Conservation (phyloP, 2,797 vertebrate genomes). For the Tenualosa ilisha region DNA sequence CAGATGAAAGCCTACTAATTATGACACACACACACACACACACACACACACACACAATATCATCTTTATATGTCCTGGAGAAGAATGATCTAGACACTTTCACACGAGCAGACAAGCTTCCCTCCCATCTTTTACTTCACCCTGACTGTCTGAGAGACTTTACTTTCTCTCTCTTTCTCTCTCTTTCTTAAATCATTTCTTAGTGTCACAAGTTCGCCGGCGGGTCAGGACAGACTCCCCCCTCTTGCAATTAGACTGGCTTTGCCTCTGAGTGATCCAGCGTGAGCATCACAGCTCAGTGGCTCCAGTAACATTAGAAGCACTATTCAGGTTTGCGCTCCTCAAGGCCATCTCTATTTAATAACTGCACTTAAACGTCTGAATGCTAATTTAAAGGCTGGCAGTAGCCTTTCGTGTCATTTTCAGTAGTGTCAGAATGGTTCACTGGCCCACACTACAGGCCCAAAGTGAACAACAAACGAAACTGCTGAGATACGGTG, state of each 20-base stretch:
- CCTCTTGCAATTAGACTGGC: background rate
- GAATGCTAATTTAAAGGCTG: background rate
- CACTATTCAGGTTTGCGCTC: background rate
- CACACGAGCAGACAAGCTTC: background rate
- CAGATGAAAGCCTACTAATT: too few relatives aligned
- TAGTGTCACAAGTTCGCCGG: background rate
- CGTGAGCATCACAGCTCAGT: background rate
- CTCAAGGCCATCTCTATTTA: background rate
- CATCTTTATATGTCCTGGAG: background rate
- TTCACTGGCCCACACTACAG: background rate
- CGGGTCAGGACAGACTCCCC: background rate
- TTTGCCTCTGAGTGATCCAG: background rate
- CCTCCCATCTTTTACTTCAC: background rate
- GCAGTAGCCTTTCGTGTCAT: background rate
- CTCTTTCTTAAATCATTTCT: background rate
- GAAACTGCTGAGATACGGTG: background rate
- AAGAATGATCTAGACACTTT: background rate
- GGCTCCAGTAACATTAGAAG: background rate
- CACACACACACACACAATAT: too few relatives aligned
- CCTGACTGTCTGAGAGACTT: background rate
- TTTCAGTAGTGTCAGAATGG: background rate
- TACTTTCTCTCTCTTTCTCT: background rate
- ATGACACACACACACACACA: too few relatives aligned
- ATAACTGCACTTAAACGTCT: background rate
- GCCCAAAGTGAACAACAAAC: background rate